These are phyloP conservation scores for Apis cerana DNA, from an alignment of 1,140 invertebrate species.

Conservation along the genomic window DNA sequence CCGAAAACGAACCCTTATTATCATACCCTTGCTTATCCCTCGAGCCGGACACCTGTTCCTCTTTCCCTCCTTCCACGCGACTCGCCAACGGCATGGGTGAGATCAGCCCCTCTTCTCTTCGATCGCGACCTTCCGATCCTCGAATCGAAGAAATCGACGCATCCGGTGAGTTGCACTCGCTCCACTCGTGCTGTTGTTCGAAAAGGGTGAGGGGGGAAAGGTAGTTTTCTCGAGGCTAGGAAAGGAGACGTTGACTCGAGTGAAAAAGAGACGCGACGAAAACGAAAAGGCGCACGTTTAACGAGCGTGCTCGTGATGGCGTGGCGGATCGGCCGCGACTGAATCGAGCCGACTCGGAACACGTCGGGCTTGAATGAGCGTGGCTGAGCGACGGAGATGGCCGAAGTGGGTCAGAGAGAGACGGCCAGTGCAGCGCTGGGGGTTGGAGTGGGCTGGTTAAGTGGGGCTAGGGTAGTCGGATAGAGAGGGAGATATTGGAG, in stretches of 20 bases:
- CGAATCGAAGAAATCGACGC: too few relatives aligned
- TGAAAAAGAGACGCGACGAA: not conserved
- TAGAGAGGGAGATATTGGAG: not conserved
- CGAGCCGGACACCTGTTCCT: slow-evolving; percentile 22
- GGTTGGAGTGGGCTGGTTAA: not conserved
- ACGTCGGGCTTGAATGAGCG: slow-evolving; percentile 76
- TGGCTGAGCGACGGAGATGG: slow-evolving; percentile 38
- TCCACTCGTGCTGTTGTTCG: too few relatives aligned
- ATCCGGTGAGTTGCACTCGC: too few relatives aligned
- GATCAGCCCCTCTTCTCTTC: too few relatives aligned
- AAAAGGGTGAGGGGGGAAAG: too few relatives aligned
- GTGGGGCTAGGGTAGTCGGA: slow-evolving; percentile 2
- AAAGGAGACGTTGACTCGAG: not conserved
- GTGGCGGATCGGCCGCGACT: slow-evolving; percentile 78
- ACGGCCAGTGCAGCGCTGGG: not conserved
- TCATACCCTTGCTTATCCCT: not conserved
- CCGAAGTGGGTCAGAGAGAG: not conserved
- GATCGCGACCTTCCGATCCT: too few relatives aligned
- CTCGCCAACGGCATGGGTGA: not conserved
- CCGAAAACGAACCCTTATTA: not conserved
- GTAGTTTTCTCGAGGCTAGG: too few relatives aligned
- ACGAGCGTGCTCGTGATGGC: slow-evolving; percentile 34
- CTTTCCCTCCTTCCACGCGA: not conserved
- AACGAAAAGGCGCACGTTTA: not conserved
- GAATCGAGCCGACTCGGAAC: slow-evolving; percentile 71